Evolutionary conservation across 2,888 invertebrate species (phyloP).

Genomic region (Rhimphoctona megacephalus): DNA sequence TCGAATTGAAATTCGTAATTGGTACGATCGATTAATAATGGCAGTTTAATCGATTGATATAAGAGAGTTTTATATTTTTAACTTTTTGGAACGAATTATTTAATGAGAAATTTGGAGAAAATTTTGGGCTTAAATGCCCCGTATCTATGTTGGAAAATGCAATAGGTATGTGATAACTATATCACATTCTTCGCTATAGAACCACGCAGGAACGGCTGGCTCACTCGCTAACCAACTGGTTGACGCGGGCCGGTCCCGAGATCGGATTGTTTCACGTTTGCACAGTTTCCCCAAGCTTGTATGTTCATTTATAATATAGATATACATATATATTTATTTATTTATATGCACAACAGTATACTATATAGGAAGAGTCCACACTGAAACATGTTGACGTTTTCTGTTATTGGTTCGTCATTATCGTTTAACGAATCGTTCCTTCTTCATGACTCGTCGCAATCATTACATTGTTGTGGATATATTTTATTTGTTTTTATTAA

Average conservation of each 20-base stretch:
- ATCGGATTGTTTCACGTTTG: conserved; percentile 81
- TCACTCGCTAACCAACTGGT: conserved; percentile 49
- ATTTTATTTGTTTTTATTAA: not conserved
- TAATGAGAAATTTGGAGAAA: not conserved
- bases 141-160: conserved; percentile 29
- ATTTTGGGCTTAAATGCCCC: not conserved
- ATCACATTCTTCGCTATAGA: conserved; percentile 11
- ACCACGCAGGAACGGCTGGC: conserved; percentile 13
- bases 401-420: conserved; percentile 82
- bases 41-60: not conserved
- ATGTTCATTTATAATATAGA: conserved; percentile 14
- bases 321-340: conserved; percentile 26
- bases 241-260: conserved; percentile 66
- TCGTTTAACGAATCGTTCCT: conserved; percentile 81
- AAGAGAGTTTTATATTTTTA: too few species aligned
- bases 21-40: not conserved
- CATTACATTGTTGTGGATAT: conserved; percentile 8
- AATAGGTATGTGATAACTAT: conserved; percentile 29
- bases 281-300: conserved; percentile 71
- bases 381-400: conserved; percentile 78
- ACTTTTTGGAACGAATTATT: conserved; percentile 1
- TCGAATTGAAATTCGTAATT: not conserved
- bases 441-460: not conserved
- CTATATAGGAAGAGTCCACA: conserved; percentile 3
- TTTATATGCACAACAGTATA: conserved; percentile 3